phyloP scores from a whole-genome alignment of 1,140 invertebrate species.

The Pachypsylla venusta region DNA sequence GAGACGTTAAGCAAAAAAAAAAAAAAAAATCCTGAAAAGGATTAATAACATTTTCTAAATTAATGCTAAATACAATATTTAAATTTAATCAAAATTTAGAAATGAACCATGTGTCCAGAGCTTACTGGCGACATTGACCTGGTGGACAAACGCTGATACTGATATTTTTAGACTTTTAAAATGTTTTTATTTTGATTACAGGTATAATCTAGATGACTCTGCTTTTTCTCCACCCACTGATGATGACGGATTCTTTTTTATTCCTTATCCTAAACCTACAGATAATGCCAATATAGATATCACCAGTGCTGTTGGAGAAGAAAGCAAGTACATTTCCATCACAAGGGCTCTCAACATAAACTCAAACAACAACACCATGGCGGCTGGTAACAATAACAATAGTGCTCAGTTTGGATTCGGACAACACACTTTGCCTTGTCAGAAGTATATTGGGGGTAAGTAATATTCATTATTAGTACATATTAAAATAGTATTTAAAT shows the following conservation, averaged over 20 bases:
- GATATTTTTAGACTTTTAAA: no score
- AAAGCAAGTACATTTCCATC: constrained; percentile 6
- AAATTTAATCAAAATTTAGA: no score
- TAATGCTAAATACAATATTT: no score
- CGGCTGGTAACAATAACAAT: constrained; percentile 10
- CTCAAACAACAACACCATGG: constrained; percentile 10
- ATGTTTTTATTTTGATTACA: constrained; percentile 28
- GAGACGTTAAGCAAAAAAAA: no score
- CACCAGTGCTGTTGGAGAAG: background rate
- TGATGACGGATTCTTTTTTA: constrained; percentile 52
- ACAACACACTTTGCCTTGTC: constrained; percentile 47
- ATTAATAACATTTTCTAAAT: no score
- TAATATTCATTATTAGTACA: background rate
- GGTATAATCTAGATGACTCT: constrained; percentile 48
- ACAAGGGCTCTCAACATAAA: background rate
- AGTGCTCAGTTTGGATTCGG: constrained; percentile 8
- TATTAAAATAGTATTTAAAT: no score
- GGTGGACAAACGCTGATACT: no score
- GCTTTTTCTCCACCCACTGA: constrained; percentile 50
- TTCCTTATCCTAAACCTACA: constrained; percentile 37
- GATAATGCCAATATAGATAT: background rate
- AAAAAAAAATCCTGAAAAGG: no score
- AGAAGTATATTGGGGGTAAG: constrained; percentile 36
- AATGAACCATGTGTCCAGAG: no score
- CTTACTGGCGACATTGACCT: no score